A percentile compares a stretch with the other conserved stretches of the same genome.
Evolutionary conservation across 1,140 invertebrate species (phyloP).

Genomic region (Anastrepha ludens): DNA sequence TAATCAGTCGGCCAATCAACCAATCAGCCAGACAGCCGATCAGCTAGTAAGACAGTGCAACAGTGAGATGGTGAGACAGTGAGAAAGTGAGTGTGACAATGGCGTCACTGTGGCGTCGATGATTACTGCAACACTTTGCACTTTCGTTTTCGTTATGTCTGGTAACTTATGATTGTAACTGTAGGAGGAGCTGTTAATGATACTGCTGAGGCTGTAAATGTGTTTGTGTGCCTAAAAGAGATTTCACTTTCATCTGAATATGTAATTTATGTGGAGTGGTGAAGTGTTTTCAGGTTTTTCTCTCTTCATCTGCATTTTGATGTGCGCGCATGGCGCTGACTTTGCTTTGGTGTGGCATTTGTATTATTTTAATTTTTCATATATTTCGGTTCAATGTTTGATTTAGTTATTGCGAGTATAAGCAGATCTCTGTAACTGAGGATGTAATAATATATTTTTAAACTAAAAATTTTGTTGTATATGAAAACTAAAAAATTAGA

Average conservation of each 20-base stretch:
- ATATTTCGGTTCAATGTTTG: no score
- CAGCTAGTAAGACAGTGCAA: no score
- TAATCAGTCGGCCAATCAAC: not conserved
- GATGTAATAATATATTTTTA: no score
- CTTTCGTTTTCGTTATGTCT: conserved; percentile 6
- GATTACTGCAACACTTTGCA: not conserved
- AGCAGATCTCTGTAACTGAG: no score
- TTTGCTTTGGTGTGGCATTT: not conserved
- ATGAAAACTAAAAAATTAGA: no score
- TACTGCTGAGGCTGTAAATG: not conserved
- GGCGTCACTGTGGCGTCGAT: not conserved
- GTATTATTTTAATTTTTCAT: not conserved
- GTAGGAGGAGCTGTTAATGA: not conserved
- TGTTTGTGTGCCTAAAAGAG: not conserved
- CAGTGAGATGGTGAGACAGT: no score
- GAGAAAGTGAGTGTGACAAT: no score
- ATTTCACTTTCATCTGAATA: conserved; percentile 34
- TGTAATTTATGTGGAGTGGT: conserved; percentile 17
- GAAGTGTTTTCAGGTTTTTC: not conserved
- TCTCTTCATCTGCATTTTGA: not conserved
- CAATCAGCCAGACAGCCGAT: no score
- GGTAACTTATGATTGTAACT: not conserved
- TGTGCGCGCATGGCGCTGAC: not conserved
- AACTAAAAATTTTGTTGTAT: no score
- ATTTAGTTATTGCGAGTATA: no score